These are phyloP conservation scores for Drosophila grimshawi DNA, from an alignment of 1,140 invertebrate genomes.

Conservation along the genomic window DNA sequence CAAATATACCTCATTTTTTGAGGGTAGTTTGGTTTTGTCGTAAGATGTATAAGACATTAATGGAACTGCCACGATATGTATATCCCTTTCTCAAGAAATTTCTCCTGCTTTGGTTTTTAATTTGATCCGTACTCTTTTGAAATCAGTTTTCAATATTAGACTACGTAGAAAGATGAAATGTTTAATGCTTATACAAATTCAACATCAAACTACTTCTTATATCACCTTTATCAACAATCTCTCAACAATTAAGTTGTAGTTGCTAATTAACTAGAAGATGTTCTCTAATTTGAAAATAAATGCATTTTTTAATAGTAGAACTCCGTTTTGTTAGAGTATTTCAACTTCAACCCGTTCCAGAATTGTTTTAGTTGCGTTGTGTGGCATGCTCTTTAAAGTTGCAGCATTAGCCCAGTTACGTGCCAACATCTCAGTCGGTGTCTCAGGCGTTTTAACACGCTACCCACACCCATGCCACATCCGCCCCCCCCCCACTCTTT, in stretches of 20 bases:
- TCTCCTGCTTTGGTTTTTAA: too few relatives aligned
- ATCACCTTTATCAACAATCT: too few relatives aligned
- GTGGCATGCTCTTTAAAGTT: constrained; percentile 69
- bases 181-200: too few relatives aligned
- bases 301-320: too few relatives aligned
- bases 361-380: constrained; percentile 18
- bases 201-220: too few relatives aligned
- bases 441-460: background rate
- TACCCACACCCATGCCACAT: background rate
- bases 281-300: too few relatives aligned
- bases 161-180: too few relatives aligned
- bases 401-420: constrained; percentile 76
- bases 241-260: too few relatives aligned
- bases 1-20: background rate
- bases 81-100: background rate
- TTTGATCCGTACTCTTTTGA: too few relatives aligned
- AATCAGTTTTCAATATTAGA: too few relatives aligned
- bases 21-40: background rate
- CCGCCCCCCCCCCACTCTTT: background rate
- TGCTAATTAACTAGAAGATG: too few relatives aligned
- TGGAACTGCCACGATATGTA: background rate
- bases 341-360: background rate
- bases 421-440: constrained; percentile 45
- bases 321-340: background rate
- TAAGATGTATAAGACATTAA: background rate